Evolutionary conservation across 2,888 invertebrate genomes (phyloP), one percentile per base, ranked within the genome.

Genomic region (Diadegma fenestrale): DNA sequence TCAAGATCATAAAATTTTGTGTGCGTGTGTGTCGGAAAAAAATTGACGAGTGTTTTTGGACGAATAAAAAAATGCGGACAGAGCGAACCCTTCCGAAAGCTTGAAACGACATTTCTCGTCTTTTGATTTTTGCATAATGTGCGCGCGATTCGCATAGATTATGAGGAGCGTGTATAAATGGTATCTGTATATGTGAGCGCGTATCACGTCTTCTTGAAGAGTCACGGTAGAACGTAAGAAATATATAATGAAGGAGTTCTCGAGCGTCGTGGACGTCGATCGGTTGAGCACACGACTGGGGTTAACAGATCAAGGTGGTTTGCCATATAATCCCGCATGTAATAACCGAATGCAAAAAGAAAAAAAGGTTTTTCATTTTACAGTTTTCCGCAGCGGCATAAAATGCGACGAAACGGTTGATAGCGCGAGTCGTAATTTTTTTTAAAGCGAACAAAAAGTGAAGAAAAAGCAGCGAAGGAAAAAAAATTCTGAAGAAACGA

Each of bases 231-330:
- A 58, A 48, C 71, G 71, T 26, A 80, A 82, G 66, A 80, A 82
- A 82, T 71, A 71, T 54, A 61, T 85, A 85, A 85, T 80, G 76
- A 85, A 75, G 73, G 72, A 80, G 77, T 73, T 77, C 54, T 76
- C 63, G 54, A 69, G 37, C 73, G 30, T 45, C 48, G 80, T 68
- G 45, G 77, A 80, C 78, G 73, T 61, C 78, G 78, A 68, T 71
- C 79, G 61, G 81, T 76, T 73, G 68, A 69, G 85, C 63, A 48
- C 63, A 66, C 64, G 22, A 51, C 76, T 22, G 82, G 76, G 85
- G 85, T 85, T 85, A 85, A 85, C 80, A 73, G 85, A 85, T 85
- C 85, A 85, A 85, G 85, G 85, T 73, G 72, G 48, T 71, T 75
- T 66, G 66, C 51, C 61, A 43, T 63, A 54, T 66, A 80, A 80